Evolutionary conservation across 1,140 invertebrate genomes (phyloP).

Genomic region (Saccostrea cuccullata): DNA sequence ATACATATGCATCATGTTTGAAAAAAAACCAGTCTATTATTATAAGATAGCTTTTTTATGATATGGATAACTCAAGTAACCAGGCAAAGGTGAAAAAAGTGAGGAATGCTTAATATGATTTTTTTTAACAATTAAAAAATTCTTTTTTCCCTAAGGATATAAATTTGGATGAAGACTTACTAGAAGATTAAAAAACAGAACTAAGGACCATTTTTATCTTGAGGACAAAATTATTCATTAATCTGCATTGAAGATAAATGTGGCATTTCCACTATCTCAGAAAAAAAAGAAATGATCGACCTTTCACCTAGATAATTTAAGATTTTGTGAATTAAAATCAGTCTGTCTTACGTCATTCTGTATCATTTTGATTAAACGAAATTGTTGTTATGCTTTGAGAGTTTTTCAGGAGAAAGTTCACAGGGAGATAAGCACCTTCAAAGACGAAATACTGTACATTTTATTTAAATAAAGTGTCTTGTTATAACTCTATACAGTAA

Average conservation of each 20-base stretch:
- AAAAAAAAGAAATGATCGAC: neutral
- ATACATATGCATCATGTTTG: too few relatives aligned
- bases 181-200: constrained; percentile 79
- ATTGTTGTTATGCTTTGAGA: neutral
- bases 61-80: too few relatives aligned
- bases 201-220: neutral
- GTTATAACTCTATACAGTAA: neutral
- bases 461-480: neutral
- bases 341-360: too few relatives aligned
- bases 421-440: neutral
- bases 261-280: neutral
- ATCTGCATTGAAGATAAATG: neutral
- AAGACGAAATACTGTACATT: neutral
- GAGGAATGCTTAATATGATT: too few relatives aligned
- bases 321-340: neutral
- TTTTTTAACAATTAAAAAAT: neutral
- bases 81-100: too few relatives aligned
- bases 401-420: neutral
- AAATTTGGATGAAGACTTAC: constrained; percentile 84
- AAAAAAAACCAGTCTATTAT: too few relatives aligned
- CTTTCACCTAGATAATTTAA: neutral
- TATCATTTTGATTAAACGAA: neutral
- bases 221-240: neutral
- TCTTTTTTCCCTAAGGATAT: constrained; percentile 80
- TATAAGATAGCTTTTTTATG: too few relatives aligned